Conservation (phyloP, 2,888 invertebrate species). For the Coelogynopora nodosa region DNA sequence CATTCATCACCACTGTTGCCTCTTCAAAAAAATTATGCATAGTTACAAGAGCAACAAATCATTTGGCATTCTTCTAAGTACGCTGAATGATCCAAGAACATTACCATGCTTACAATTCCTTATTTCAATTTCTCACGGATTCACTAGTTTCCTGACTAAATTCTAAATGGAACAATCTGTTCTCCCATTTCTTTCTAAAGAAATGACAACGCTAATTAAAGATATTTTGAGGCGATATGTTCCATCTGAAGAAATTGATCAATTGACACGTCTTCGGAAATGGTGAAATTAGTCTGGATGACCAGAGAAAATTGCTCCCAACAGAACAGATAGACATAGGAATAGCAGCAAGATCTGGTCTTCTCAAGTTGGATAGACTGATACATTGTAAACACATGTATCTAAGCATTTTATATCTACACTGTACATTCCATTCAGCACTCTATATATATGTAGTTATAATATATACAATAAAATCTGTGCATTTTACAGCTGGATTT, state of each 20-base stretch:
- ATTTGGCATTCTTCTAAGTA: slow-evolving; percentile 13
- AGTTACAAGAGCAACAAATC: slow-evolving; percentile 7
- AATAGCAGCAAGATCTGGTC: slow-evolving; percentile 25
- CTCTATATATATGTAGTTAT: background rate
- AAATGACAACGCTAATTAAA: slow-evolving; percentile 25
- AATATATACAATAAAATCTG: background rate
- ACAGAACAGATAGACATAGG: slow-evolving; percentile 20
- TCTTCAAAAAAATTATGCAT: slow-evolving; percentile 12
- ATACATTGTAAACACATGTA: background rate
- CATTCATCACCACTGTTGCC: slow-evolving; percentile 24
- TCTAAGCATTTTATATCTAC: background rate
- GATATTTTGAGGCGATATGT: slow-evolving; percentile 26
- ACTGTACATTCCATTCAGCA: background rate
- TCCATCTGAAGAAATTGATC: slow-evolving; percentile 33
- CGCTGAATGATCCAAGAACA: slow-evolving; percentile 14
- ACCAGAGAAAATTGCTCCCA: slow-evolving; percentile 16
- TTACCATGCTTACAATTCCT: slow-evolving; percentile 32
- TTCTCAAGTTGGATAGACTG: slow-evolving; percentile 27
- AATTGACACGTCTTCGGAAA: no score
- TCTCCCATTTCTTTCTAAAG: slow-evolving; percentile 23
- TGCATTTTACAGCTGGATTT: background rate
- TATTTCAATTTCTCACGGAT: slow-evolving; percentile 21
- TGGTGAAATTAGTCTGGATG: slow-evolving; percentile 29
- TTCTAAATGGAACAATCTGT: slow-evolving; percentile 4
- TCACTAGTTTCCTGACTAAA: slow-evolving; percentile 32